Evolutionary conservation across 2,888 invertebrate species (phyloP), one percentile per base, ranked within the genome.

Genomic region (Rhagophthalmus giganteus): DNA sequence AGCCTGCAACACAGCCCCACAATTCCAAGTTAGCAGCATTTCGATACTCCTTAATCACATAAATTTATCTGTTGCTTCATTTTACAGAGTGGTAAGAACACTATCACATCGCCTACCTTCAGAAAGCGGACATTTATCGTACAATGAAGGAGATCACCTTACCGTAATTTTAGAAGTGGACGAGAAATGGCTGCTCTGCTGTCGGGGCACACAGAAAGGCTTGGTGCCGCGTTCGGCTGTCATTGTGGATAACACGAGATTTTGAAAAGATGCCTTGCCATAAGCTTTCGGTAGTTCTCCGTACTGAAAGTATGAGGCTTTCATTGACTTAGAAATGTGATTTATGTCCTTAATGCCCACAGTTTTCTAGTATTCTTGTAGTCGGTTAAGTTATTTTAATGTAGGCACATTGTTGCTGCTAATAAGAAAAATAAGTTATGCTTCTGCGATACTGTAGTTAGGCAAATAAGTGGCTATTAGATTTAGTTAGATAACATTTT

Each of bases 91-190:
- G 69, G 88, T 88, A 44, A 79, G 86, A 66, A 87, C 89, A 2
- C 72, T 88, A 27, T 84, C 85, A 73, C 87, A 88, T 65, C 79
- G 87, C 62, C 74, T 86, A 48, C 86, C 87, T n/a, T 85, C 87
- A 1, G 87, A 87, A 67, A 87, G 85, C 35, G 88, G 88, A 7
- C 88, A 88, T 65, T 76, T 89, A 26, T 84, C 87, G 8, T 89
- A 87, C 75, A 86, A 84, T 69, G 87, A 88, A 70, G 88, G 88
- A 10, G 88, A 88, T 68, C 79, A 82, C 30, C 77, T 89, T 33
- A 83, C 84, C 54, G 81, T 89, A 24, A 84, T 88, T 35, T 76
- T 88, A 15, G 87, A 88, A 64, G 88, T 89, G 32, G 88, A 89
- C 70, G 83, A 81, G 64, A 86, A 86, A 63, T 85, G 88, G 81